These are phyloP conservation scores for Dyspetes luteomarginatus DNA, from an alignment of 2,888 invertebrate genomes.

Conservation along the genomic window DNA sequence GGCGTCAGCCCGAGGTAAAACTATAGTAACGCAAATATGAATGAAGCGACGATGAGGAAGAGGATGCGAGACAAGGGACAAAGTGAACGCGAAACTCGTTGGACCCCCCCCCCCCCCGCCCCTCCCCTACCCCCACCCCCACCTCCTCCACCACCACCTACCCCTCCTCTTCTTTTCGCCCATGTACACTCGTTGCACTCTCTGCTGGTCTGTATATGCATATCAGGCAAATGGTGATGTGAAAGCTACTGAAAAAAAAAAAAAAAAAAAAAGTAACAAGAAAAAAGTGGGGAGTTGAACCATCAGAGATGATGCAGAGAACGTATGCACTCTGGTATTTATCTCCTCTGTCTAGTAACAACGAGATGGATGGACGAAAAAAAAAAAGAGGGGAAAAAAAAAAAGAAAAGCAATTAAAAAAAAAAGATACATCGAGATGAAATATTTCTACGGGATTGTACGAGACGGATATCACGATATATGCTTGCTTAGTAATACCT, in stretches of 20 bases:
- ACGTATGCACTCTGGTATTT: not conserved
- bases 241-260: constrained; percentile 9
- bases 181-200: constrained; percentile 5
- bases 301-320: constrained; percentile 24
- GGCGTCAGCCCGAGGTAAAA: constrained; percentile 51
- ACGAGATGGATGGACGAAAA: constrained; percentile 3
- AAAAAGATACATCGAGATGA: not conserved
- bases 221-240: constrained; percentile 24
- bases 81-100: constrained; percentile 53
- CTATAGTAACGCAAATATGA: constrained; percentile 57
- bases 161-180: constrained; percentile 12
- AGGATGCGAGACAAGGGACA: constrained; percentile 48
- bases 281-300: constrained; percentile 20
- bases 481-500: not conserved
- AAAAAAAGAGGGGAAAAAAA: no score
- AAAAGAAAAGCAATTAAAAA: no score
- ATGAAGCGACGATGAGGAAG: constrained; percentile 44
- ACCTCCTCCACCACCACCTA: not conserved
- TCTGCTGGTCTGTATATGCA: not conserved
- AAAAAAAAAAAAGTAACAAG: constrained; percentile 2
- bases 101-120: constrained; percentile 5
- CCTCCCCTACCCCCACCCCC: not conserved
- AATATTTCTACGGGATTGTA: not conserved
- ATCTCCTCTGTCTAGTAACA: constrained; percentile 10
- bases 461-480: not conserved